Base-by-base conservation (phyloP, 30 jellyfish, hydroid and myxozoan species). In the Mastigias papua region DNA sequence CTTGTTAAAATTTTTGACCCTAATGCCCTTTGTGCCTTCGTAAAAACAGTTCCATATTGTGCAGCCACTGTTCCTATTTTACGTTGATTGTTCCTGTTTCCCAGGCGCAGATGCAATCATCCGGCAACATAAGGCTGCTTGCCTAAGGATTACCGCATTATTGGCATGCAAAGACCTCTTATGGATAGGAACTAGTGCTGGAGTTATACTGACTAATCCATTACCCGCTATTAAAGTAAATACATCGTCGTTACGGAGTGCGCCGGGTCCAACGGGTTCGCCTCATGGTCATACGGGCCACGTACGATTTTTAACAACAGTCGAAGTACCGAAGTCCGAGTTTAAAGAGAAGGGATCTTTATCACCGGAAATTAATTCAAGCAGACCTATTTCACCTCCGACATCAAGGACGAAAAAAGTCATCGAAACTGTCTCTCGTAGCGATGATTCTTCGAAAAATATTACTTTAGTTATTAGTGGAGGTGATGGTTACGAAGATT, bases 201-300 rank as follows among this genome's bases (percentile, higher is more conserved):
- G 99, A 13, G 99, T 96, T 21, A 84, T 96, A 21, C 77, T 96
- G 34, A 96, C 99, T 16, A 96, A 96, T 65, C 99, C 98, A 2
- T 67, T 96, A 26, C 99, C 99, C 16, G 74, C 98, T 0, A 90
- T 90, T 26, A 90, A 93, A 49, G 86, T 91, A 23, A 96, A 88
- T 78, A 96, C 98, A 46, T 84, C 87, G 23, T 97, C 96, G 32
- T 63, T 96, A 22, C 76, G 97, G 23, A 87, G 88, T 62, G 91
- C 94, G 50, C 97, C 97, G 17, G 97, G 97, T 6, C 99, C 99
- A 30, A 89, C 96, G 1, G 99, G 99, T 23, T 96, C 99, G 76
- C 99, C 99, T 1, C 98, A 96, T 61, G 99, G 99, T 28, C 99
- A 96, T 77, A 96, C 99, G 28, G 99, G 99, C 21, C 99, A 96